Percentiles rank a stretch among this genome's conserved stretches.
Conservation (phyloP, 1,140 invertebrate species). For the Macrotrachela quadricornifera region DNA sequence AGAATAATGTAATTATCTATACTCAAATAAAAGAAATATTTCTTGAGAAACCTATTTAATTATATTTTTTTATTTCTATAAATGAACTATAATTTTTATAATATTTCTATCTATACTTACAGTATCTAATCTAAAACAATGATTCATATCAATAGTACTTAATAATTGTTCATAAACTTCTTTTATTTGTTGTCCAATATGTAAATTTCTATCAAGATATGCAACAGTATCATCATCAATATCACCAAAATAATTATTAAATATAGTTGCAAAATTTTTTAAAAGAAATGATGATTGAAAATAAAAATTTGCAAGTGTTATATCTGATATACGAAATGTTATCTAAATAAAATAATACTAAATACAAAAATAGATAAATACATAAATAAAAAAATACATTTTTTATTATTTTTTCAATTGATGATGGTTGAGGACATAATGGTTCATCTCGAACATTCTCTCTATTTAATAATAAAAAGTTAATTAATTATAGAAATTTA, state of each 20-base stretch:
- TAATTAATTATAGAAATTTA: too few relatives aligned
- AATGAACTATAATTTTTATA: too few relatives aligned
- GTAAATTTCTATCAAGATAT: slow-evolving; percentile 24
- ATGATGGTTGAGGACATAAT: not conserved
- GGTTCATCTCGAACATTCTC: not conserved
- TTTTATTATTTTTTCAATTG: not conserved
- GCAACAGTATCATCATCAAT: slow-evolving; percentile 24
- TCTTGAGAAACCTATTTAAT: too few relatives aligned
- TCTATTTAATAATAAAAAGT: not conserved
- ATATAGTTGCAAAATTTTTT: not conserved
- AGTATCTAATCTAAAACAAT: slow-evolving; percentile 19
- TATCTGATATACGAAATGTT: slow-evolving; percentile 22
- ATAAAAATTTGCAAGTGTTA: slow-evolving; percentile 21
- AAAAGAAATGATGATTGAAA: not conserved
- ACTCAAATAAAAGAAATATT: too few relatives aligned
- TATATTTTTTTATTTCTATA: too few relatives aligned
- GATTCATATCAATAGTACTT: slow-evolving; percentile 23
- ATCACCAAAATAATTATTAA: slow-evolving; percentile 11
- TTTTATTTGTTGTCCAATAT: slow-evolving; percentile 25
- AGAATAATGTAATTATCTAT: too few relatives aligned
- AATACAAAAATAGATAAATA: not conserved
- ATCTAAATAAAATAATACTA: too few relatives aligned
- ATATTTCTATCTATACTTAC: too few relatives aligned
- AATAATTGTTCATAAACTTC: slow-evolving; percentile 30
- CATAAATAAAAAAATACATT: not conserved